A percentile compares a stretch with the other conserved stretches of the same genome.
Evolutionary conservation across 37 sponge, comb jelly and placozoan genomes (phyloP).

Genomic region (Cliona cf. orientalis): DNA sequence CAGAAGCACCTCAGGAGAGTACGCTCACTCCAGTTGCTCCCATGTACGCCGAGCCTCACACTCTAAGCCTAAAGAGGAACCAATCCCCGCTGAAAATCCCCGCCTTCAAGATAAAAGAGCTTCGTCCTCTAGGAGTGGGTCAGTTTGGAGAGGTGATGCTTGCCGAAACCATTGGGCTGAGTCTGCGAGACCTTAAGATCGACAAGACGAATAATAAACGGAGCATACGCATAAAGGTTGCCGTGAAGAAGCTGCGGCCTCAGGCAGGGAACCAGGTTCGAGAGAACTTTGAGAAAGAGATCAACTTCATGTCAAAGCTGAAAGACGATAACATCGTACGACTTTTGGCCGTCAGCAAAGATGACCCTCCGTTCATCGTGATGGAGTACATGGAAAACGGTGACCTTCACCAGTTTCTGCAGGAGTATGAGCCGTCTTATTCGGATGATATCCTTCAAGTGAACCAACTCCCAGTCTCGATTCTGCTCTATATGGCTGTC

Average conservation of each 20-base stretch:
- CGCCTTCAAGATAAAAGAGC: constrained; percentile 22
- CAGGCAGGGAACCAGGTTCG: constrained; percentile 17
- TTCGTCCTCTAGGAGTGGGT: constrained; percentile 65
- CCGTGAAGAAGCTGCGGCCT: constrained; percentile 71
- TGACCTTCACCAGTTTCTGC: constrained; percentile 81
- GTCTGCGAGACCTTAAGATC: constrained; percentile 49
- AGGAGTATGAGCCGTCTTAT: constrained; percentile 40
- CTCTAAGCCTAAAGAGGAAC: background rate
- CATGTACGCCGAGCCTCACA: constrained; percentile 63
- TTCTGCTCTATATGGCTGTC: constrained; percentile 62
- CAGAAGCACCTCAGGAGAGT: background rate
- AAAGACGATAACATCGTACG: constrained; percentile 66
- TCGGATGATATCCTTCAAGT: background rate
- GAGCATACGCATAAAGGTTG: constrained; percentile 47
- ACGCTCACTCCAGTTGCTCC: constrained; percentile 56
- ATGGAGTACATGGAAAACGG: constrained; percentile 96
- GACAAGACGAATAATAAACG: background rate
- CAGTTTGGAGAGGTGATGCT: constrained; percentile 87
- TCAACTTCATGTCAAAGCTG: constrained; percentile 83
- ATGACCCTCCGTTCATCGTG: constrained; percentile 59
- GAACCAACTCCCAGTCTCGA: constrained; percentile 21
- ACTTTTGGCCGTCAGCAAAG: constrained; percentile 66
- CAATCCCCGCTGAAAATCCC: constrained; percentile 16
- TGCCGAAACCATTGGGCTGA: constrained; percentile 64
- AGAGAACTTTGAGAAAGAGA: constrained; percentile 77